phyloP scores from a whole-genome alignment of 2,113 vertebrate species.

The Pangasianodon hypophthalmus region DNA sequence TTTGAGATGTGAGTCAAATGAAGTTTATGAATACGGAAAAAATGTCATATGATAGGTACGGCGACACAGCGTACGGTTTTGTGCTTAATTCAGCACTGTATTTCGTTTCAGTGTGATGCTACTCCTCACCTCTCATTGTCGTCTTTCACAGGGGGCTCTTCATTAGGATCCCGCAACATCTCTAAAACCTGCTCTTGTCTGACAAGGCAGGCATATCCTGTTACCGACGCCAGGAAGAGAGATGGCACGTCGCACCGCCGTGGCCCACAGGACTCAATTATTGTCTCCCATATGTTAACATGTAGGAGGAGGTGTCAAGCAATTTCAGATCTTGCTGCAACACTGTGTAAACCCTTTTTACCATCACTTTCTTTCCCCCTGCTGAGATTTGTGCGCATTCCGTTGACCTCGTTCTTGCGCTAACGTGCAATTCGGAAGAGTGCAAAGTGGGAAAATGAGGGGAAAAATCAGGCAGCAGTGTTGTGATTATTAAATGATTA shows the following conservation, averaged over 20 bases:
- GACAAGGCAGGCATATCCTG: conserved; percentile 58
- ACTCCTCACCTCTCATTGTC: conserved; percentile 40
- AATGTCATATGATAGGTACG: neutral
- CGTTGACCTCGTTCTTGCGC: conserved; percentile 8
- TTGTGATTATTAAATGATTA: neutral
- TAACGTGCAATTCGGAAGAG: neutral
- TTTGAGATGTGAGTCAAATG: neutral
- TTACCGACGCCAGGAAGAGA: conserved; percentile 53
- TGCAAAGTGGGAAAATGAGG: neutral
- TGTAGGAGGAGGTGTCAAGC: conserved; percentile 53
- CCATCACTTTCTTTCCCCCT: conserved; percentile 19
- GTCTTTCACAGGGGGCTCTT: conserved; percentile 42
- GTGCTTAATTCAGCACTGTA: conserved; percentile 29
- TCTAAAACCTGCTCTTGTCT: conserved; percentile 52
- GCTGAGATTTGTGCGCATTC: conserved; percentile 7
- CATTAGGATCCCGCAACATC: conserved; percentile 58
- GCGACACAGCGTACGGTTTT: conserved; percentile 7
- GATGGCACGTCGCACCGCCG: conserved; percentile 45
- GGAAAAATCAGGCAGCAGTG: neutral
- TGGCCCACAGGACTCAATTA: conserved; percentile 60
- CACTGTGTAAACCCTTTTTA: conserved; percentile 40
- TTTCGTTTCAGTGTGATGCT: conserved; percentile 18
- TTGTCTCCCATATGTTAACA: conserved; percentile 58
- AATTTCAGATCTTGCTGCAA: conserved; percentile 51
- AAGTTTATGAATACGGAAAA: neutral